Evolutionary conservation across 2,797 vertebrate species (phyloP).

Genomic region (Cyclopterus lumpus): DNA sequence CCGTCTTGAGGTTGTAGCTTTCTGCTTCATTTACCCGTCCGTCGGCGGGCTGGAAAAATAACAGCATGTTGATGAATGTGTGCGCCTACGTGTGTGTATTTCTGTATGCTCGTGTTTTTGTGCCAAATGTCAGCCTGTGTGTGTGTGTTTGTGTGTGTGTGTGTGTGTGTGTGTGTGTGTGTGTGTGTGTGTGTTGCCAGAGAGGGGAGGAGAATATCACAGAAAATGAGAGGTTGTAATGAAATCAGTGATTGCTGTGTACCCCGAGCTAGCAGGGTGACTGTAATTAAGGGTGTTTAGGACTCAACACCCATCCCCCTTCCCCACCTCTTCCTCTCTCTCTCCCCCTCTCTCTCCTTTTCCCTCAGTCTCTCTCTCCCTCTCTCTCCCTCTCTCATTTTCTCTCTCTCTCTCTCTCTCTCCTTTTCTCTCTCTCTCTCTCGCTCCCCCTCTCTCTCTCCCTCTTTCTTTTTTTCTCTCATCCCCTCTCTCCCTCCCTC

Average conservation of each 20-base stretch:
- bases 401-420: too few relatives aligned
- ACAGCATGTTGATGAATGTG: not conserved
- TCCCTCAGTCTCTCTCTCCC: too few relatives aligned
- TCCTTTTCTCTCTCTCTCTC: too few relatives aligned
- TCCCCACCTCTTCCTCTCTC: not conserved
- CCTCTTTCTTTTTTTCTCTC: too few relatives aligned
- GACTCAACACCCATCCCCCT: not conserved
- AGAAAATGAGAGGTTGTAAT: conserved; percentile 53
- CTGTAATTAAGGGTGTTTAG: conserved; percentile 54
- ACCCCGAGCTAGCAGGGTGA: conserved; percentile 9
- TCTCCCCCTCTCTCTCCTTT: too few relatives aligned
- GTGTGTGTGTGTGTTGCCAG: not conserved
- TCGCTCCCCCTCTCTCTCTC: too few relatives aligned
- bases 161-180: not conserved
- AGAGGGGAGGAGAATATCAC: not conserved
- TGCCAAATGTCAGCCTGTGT: not conserved
- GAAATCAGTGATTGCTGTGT: conserved; percentile 45
- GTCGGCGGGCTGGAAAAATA: not conserved
- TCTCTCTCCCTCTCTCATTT: not conserved
- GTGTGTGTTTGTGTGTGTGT: conserved; percentile 1
- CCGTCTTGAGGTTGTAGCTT: not conserved
- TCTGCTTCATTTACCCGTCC: conserved; percentile 8
- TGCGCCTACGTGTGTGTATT: not conserved
- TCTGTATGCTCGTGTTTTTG: not conserved
- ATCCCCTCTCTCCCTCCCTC: too few relatives aligned